Base-by-base conservation (phyloP, 2,888 invertebrate genomes). In the Hirtodrosophila cameraria region DNA sequence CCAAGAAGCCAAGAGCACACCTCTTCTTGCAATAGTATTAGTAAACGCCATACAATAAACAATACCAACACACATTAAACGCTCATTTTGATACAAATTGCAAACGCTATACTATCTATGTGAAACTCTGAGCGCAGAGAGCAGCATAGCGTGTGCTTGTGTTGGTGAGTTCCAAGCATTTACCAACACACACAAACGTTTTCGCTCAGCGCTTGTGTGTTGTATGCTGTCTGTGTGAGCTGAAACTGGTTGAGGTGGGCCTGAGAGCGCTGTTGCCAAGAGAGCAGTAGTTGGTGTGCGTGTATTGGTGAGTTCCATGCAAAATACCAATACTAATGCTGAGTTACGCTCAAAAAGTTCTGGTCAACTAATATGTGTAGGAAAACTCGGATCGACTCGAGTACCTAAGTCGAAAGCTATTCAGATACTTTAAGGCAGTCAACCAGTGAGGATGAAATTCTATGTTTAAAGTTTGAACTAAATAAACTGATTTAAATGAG, bases 81-180 rank as follows among this genome's bases (percentile, higher is more conserved):
- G 11, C n/a, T n/a, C n/a, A n/a, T n/a, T n/a, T n/a, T n/a, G n/a
- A n/a, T n/a, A n/a, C n/a, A n/a, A n/a, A n/a, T n/a, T n/a, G n/a
- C n/a, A n/a, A n/a, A n/a, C 33, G 3, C 12, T n/a, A 6, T 2
- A 6, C 12, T 28, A 36, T 27, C 12, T 36, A 4, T 38, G 12
- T 28, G 36, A 45, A 9, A 28, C 11, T 5, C 28, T 12, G 27
- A 35, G n/a, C 35, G 13, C 33, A 74, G 77, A 77, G 77, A 75
- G 73, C 75, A 13, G 1, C 4, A 45, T 16, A 18, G 1, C 2
- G 7, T 52, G 2, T 48, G 9, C 2, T 42, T 27, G 76, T 76
- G 16, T 78, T 43, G 1, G 76, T 76, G 30, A 52, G 20, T 8
- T 23, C 6, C 9, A 12, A 11, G 9, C 9, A n/a, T 11, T 43